These are phyloP conservation scores for Epsilonema sp. DNA, from an alignment of 2,888 invertebrate genomes.

Conservation along the genomic window DNA sequence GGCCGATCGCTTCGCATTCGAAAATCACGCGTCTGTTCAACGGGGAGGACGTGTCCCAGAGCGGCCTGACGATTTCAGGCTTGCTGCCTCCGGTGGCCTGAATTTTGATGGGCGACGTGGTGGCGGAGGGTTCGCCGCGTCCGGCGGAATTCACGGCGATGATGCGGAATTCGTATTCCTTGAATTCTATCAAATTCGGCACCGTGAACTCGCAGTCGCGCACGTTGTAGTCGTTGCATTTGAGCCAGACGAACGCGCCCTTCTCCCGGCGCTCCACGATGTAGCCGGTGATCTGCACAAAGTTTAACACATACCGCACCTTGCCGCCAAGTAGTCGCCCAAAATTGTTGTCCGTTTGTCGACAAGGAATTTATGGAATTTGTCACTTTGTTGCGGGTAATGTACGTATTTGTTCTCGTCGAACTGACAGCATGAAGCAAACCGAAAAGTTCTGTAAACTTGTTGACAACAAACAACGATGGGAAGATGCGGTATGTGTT, in stretches of 20 bases:
- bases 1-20: conserved; percentile 70
- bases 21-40: conserved; percentile 57
- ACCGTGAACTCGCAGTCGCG: conserved; percentile 26
- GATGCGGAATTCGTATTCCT: conserved; percentile 69
- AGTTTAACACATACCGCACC: too few relatives aligned
- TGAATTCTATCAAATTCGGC: conserved; percentile 16
- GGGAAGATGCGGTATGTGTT: too few relatives aligned
- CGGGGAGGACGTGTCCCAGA: conserved; percentile 54
- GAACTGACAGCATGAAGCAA: too few relatives aligned
- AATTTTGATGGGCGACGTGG: conserved; percentile 76
- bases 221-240: conserved; percentile 22
- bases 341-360: too few relatives aligned
- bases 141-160: conserved; percentile 86
- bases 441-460: too few relatives aligned
- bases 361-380: too few relatives aligned
- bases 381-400: too few relatives aligned
- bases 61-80: too few relatives aligned
- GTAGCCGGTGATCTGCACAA: conserved; percentile 75
- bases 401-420: too few relatives aligned
- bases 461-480: too few relatives aligned
- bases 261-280: conserved; percentile 72
- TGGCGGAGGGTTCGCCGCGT: conserved; percentile 74
- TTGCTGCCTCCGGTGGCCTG: too few relatives aligned
- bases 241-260: conserved; percentile 65
- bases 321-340: too few relatives aligned